Percentiles rank a stretch among this genome's conserved stretches.
These are phyloP conservation scores for Laticauda colubrina DNA, from an alignment of 2,113 vertebrate genomes.

Conservation along the genomic window DNA sequence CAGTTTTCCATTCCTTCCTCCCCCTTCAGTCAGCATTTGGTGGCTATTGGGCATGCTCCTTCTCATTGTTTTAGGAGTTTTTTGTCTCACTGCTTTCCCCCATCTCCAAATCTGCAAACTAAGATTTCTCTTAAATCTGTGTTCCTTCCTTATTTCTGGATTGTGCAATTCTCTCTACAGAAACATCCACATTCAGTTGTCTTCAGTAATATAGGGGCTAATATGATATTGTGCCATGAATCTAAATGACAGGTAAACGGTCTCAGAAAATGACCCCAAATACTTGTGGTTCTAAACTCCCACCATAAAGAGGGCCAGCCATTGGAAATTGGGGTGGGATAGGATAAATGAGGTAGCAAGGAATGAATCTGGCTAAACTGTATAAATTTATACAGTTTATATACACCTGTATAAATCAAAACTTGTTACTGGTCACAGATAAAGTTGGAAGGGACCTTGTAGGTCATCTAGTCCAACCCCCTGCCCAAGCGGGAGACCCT, in stretches of 20 bases:
- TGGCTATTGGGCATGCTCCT: not conserved
- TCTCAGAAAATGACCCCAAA: not conserved
- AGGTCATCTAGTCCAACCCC: too few relatives aligned
- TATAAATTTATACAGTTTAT: too few relatives aligned
- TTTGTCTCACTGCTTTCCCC: not conserved
- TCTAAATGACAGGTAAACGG: not conserved
- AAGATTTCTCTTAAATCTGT: not conserved
- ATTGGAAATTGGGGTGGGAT: not conserved
- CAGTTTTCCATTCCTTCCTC: not conserved
- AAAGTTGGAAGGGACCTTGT: too few relatives aligned
- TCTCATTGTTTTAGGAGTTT: not conserved
- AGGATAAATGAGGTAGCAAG: not conserved
- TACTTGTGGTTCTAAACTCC: not conserved
- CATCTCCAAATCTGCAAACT: not conserved
- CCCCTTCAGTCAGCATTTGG: not conserved
- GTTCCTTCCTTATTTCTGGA: not conserved
- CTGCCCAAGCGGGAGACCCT: too few relatives aligned
- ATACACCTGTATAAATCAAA: not conserved
- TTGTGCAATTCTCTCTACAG: not conserved
- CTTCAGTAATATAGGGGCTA: not conserved
- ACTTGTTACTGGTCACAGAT: not conserved
- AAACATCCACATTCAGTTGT: not conserved
- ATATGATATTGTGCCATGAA: not conserved
- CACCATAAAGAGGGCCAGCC: not conserved
- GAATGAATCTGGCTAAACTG: not conserved